These are phyloP conservation scores for Zygogramma bicolorata DNA, from an alignment of 2,888 invertebrate genomes.

Conservation along the genomic window DNA sequence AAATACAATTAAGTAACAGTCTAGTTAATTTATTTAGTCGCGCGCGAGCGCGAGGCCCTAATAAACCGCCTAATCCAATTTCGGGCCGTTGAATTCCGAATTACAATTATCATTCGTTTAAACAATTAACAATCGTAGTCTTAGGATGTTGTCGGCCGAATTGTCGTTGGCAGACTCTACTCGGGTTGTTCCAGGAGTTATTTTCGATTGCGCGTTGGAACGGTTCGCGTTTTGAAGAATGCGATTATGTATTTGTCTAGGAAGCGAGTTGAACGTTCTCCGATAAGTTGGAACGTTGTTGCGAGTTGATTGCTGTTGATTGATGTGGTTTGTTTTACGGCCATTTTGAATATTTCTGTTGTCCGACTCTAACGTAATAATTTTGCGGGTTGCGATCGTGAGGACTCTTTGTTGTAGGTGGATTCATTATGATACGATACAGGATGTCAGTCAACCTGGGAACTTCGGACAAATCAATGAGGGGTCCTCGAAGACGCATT, in stretches of 20 bases:
- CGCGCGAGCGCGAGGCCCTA: conserved; percentile 32
- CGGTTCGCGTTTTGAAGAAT: not conserved
- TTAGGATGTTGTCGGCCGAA: conserved; percentile 22
- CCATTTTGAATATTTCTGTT: not conserved
- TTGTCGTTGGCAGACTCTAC: not conserved
- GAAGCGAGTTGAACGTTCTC: not conserved
- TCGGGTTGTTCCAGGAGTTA: not conserved
- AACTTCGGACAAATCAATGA: too few species aligned
- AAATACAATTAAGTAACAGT: conserved; percentile 50
- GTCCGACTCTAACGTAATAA: not conserved
- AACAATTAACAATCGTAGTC: conserved; percentile 38
- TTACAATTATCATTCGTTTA: conserved; percentile 50
- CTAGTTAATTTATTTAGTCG: conserved; percentile 48
- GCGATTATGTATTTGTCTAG: not conserved
- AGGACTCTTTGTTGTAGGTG: not conserved
- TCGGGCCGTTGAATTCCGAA: conserved; percentile 44
- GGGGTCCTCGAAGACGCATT: too few species aligned
- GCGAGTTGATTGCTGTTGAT: not conserved
- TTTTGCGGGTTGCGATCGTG: not conserved
- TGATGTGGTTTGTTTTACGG: not conserved
- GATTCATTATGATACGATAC: too few species aligned
- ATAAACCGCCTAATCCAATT: conserved; percentile 49
- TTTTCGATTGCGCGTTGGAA: not conserved
- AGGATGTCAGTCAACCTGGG: too few species aligned
- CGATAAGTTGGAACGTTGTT: not conserved